phyloP scores from a whole-genome alignment of 1,140 invertebrate genomes.

The Tetramorium alpestre region DNA sequence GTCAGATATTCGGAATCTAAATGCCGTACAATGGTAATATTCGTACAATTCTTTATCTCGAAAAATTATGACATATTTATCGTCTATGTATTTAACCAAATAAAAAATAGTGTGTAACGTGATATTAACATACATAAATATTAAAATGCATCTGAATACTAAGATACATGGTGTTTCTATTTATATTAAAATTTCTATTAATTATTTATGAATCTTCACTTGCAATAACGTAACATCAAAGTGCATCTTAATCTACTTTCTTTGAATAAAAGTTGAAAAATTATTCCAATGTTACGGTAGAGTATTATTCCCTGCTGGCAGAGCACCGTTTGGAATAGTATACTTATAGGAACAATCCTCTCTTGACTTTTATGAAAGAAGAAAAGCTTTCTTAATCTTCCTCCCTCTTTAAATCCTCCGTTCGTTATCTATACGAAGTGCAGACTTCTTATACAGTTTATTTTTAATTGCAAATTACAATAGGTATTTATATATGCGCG shows the following conservation, averaged over 20 bases:
- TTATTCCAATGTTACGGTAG: conserved; percentile 25
- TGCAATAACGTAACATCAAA: background rate
- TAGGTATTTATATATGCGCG: background rate
- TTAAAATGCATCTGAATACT: background rate
- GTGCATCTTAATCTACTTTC: background rate
- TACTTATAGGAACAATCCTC: conserved; percentile 43
- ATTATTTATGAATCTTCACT: conserved; percentile 10
- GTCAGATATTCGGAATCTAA: background rate
- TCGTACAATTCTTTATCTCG: background rate
- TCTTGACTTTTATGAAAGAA: conserved; percentile 52
- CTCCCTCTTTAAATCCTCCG: conserved; percentile 15
- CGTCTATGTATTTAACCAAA: background rate
- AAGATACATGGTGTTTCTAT: background rate
- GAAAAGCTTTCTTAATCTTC: conserved; percentile 28
- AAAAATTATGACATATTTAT: background rate
- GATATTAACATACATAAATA: conserved; percentile 1
- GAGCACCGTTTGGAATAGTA: conserved; percentile 12
- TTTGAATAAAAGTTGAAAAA: conserved; percentile 38
- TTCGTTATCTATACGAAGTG: background rate
- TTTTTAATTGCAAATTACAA: conserved; percentile 41
- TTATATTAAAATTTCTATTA: conserved; percentile 2
- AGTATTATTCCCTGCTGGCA: conserved; percentile 15
- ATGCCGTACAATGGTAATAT: background rate
- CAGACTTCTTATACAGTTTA: background rate
- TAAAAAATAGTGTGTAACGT: background rate